Evolutionary conservation across 2,797 vertebrate genomes (phyloP).

Genomic region (Podarcis siculus): DNA sequence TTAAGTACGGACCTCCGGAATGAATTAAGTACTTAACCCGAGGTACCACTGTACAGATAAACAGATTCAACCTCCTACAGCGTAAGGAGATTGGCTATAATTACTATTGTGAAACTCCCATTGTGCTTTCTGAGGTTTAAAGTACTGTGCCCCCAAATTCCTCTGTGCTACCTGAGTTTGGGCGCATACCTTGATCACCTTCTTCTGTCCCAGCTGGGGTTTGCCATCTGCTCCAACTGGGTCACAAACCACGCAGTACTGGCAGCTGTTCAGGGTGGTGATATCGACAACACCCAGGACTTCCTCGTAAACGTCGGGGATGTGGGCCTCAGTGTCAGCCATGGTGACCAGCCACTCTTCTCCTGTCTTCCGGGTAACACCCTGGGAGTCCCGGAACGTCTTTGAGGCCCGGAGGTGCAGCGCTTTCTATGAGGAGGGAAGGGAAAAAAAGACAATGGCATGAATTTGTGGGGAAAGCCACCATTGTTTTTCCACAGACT

Average conservation of each 20-base stretch:
- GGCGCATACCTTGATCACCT: slow-evolving; percentile 85
- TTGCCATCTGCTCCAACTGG: slow-evolving; percentile 85
- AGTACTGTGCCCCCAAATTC: background rate
- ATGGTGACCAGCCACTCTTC: slow-evolving; percentile 92
- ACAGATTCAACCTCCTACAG: too few relatives aligned
- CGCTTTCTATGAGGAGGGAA: slow-evolving; percentile 79
- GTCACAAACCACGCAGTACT: slow-evolving; percentile 90
- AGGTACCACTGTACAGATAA: too few relatives aligned
- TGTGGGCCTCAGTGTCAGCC: slow-evolving; percentile 85
- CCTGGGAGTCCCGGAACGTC: slow-evolving; percentile 81
- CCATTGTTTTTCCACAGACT: background rate
- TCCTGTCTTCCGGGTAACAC: slow-evolving; percentile 81
- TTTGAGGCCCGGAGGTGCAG: slow-evolving; percentile 87
- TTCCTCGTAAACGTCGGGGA: slow-evolving; percentile 89
- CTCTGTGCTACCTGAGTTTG: too few relatives aligned
- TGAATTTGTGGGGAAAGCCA: too few relatives aligned
- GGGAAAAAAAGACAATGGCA: background rate
- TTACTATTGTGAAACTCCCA: background rate
- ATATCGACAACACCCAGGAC: slow-evolving; percentile 86
- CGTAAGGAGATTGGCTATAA: background rate
- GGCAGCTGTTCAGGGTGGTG: slow-evolving; percentile 85
- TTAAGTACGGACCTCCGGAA: too few relatives aligned
- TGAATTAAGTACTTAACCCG: too few relatives aligned
- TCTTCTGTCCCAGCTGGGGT: slow-evolving; percentile 90
- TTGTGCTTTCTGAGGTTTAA: background rate